phyloP scores from a whole-genome alignment of 1,140 invertebrate genomes.

The Mactra quadrangularis region DNA sequence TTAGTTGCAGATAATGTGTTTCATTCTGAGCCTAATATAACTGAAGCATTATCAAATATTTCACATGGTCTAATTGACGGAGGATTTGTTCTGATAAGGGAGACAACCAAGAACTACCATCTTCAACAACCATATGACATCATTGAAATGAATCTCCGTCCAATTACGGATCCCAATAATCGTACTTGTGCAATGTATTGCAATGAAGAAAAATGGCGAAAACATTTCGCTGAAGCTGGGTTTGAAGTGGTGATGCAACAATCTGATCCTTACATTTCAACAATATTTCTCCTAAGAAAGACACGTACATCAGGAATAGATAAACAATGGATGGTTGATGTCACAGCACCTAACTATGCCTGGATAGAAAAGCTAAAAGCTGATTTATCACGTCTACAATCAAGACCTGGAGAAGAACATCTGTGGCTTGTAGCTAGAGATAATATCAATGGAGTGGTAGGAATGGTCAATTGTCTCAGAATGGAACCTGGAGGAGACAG shows the following conservation, averaged over 20 bases:
- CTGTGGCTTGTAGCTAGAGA: constrained; percentile 79
- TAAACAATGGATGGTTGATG: constrained; percentile 63
- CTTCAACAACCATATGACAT: constrained; percentile 60
- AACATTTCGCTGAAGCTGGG: constrained; percentile 82
- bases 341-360: constrained; percentile 79
- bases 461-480: constrained; percentile 94
- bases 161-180: constrained; percentile 10
- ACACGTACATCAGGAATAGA: not conserved
- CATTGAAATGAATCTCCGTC: constrained; percentile 18
- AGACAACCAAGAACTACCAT: constrained; percentile 86
- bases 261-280: constrained; percentile 77
- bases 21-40: constrained; percentile 80
- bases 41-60: constrained; percentile 82
- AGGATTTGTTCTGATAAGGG: constrained; percentile 92
- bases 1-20: constrained; percentile 81
- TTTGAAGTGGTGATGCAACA: constrained; percentile 82
- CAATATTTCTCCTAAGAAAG: constrained; percentile 78
- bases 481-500: constrained; percentile 91
- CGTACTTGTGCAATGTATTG: constrained; percentile 79
- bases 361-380: constrained; percentile 93
- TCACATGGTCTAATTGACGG: constrained; percentile 87
- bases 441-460: constrained; percentile 89
- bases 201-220: constrained; percentile 72
- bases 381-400: constrained; percentile 83
- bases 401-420: constrained; percentile 81